These are phyloP conservation scores for Raja brachyura DNA, from an alignment of 2,113 vertebrate species.

Conservation along the genomic window DNA sequence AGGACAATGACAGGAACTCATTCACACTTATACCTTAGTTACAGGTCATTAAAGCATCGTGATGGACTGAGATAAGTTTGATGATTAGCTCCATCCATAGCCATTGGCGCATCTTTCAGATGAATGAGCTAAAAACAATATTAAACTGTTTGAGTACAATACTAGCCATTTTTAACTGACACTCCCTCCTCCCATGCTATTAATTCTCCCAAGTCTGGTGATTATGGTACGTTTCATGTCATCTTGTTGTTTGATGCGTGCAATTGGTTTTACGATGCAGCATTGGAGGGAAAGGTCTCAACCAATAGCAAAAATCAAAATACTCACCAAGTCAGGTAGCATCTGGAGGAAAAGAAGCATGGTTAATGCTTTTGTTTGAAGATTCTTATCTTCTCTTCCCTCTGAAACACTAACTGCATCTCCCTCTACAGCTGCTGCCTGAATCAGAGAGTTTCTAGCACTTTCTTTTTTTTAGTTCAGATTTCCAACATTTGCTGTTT, in stretches of 20 bases:
- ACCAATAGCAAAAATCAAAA: no score
- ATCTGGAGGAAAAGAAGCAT: no score
- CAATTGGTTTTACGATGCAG: background rate
- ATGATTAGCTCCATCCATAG: background rate
- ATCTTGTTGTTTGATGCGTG: background rate
- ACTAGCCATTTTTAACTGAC: background rate
- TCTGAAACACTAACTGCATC: no score
- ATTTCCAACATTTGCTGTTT: no score
- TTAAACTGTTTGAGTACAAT: background rate
- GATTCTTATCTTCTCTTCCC: no score
- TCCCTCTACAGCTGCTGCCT: no score
- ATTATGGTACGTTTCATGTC: background rate
- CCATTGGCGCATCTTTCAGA: background rate
- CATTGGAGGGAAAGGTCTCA: background rate
- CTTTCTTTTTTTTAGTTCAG: no score
- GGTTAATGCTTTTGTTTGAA: no score
- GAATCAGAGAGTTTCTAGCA: no score
- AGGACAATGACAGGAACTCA: background rate
- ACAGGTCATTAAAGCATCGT: background rate
- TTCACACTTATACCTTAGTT: background rate
- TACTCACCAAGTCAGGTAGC: no score
- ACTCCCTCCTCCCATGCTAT: background rate
- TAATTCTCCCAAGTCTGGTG: background rate
- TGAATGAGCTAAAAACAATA: background rate
- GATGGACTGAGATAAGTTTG: background rate